Evolutionary conservation across 2,797 vertebrate species (phyloP).

Genomic region (Acipenser oxyrinchus): DNA sequence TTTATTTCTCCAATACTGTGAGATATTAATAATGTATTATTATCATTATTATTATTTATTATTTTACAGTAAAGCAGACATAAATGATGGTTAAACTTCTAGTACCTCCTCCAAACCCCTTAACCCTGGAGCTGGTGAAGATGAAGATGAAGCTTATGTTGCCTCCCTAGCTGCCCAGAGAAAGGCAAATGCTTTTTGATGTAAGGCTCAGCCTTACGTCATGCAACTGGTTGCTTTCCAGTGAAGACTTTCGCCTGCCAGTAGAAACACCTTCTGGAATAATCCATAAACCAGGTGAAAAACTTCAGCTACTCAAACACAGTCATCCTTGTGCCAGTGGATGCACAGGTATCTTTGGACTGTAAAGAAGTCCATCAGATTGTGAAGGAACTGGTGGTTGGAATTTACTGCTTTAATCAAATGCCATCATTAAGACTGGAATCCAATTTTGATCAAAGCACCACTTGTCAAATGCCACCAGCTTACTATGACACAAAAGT

Average conservation of each 20-base stretch:
- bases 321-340: slow-evolving; percentile 47
- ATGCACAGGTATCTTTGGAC: slow-evolving; percentile 40
- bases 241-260: slow-evolving; percentile 37
- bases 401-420: slow-evolving; percentile 61
- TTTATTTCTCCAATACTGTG: too few relatives aligned
- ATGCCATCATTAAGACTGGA: slow-evolving; percentile 53
- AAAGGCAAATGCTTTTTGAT: slow-evolving; percentile 51
- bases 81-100: neutral
- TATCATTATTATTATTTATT: too few relatives aligned
- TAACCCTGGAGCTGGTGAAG: slow-evolving; percentile 18
- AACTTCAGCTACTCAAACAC: slow-evolving; percentile 31
- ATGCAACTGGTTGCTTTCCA: slow-evolving; percentile 47
- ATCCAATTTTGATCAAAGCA: slow-evolving; percentile 53
- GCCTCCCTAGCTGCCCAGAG: slow-evolving; percentile 45
- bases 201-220: slow-evolving; percentile 35
- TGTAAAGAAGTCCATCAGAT: slow-evolving; percentile 61
- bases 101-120: slow-evolving; percentile 8
- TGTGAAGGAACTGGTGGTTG: slow-evolving; percentile 50
- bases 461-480: slow-evolving; percentile 53
- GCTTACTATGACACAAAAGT: slow-evolving; percentile 54
- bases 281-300: slow-evolving; percentile 50
- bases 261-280: slow-evolving; percentile 44
- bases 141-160: slow-evolving; percentile 33
- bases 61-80: too few relatives aligned
- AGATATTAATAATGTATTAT: too few relatives aligned